Conservation (phyloP, 2,888 invertebrate genomes). For the Lasius fuliginosus region DNA sequence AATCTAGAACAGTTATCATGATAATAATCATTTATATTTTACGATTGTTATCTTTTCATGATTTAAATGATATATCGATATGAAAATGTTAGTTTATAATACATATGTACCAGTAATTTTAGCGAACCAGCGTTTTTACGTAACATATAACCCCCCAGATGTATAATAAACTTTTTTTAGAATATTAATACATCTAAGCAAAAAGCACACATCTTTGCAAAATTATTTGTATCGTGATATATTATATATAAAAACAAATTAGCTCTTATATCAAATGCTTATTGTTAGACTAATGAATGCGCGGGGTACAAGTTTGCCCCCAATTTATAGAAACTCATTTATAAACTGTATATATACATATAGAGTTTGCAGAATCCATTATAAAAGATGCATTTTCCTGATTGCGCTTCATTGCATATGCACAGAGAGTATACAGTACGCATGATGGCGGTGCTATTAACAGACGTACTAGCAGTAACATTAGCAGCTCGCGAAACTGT, state of each 20-base stretch:
- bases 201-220: neutral
- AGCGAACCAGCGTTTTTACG: neutral
- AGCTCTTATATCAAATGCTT: neutral
- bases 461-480: constrained; percentile 40
- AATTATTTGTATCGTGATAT: constrained; percentile 1
- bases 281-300: constrained; percentile 1
- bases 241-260: neutral
- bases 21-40: constrained; percentile 5
- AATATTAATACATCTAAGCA: neutral
- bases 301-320: neutral
- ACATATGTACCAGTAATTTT: neutral
- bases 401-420: constrained; percentile 42
- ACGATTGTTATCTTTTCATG: neutral
- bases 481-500: constrained; percentile 48
- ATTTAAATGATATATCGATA: neutral
- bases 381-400: constrained; percentile 43
- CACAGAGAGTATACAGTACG: constrained; percentile 21
- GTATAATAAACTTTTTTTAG: neutral
- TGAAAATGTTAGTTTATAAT: neutral
- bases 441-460: constrained; percentile 39
- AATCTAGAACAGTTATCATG: constrained; percentile 12
- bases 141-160: neutral
- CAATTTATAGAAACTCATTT: constrained; percentile 22
- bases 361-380: constrained; percentile 22
- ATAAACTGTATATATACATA: neutral